Percentiles rank a stretch among this genome's conserved stretches.
phyloP scores from a whole-genome alignment of 2,888 invertebrate species.

The Ischnura elegans region DNA sequence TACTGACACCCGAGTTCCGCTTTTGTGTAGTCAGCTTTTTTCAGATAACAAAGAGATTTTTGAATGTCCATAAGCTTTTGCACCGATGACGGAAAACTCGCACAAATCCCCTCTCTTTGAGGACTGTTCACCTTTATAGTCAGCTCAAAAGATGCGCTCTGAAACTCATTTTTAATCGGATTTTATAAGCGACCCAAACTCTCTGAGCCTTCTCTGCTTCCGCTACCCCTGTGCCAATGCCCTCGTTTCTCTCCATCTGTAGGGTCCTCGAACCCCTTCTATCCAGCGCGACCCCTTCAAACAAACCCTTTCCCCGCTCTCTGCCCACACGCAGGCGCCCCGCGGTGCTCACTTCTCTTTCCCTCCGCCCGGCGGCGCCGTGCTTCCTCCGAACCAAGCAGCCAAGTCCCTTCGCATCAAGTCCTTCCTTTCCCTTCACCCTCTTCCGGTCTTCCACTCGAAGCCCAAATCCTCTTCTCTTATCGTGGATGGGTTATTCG shows the following conservation, averaged over 20 bases:
- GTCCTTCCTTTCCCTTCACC: not conserved
- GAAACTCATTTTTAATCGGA: too few relatives aligned
- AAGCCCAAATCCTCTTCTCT: not conserved
- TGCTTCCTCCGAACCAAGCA: not conserved
- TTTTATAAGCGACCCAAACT: too few relatives aligned
- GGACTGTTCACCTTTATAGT: too few relatives aligned
- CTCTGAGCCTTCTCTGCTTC: not conserved
- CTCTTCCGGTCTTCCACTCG: not conserved
- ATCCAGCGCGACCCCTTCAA: not conserved
- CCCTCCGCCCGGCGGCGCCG: not conserved
- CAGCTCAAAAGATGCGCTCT: too few relatives aligned
- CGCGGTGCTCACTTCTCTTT: not conserved
- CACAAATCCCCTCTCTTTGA: too few relatives aligned
- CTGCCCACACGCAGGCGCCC: not conserved
- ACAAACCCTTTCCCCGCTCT: not conserved
- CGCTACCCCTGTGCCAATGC: not conserved
- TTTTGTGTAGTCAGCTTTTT: too few relatives aligned
- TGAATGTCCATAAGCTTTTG: too few relatives aligned
- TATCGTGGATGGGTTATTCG: not conserved
- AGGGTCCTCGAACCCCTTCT: not conserved
- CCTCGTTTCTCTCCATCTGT: not conserved
- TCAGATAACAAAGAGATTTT: too few relatives aligned
- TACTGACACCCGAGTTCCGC: too few relatives aligned
- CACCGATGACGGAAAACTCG: too few relatives aligned
- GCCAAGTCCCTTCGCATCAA: not conserved